Conservation (phyloP, 2,797 vertebrate genomes). For the Coilia nasus region DNA sequence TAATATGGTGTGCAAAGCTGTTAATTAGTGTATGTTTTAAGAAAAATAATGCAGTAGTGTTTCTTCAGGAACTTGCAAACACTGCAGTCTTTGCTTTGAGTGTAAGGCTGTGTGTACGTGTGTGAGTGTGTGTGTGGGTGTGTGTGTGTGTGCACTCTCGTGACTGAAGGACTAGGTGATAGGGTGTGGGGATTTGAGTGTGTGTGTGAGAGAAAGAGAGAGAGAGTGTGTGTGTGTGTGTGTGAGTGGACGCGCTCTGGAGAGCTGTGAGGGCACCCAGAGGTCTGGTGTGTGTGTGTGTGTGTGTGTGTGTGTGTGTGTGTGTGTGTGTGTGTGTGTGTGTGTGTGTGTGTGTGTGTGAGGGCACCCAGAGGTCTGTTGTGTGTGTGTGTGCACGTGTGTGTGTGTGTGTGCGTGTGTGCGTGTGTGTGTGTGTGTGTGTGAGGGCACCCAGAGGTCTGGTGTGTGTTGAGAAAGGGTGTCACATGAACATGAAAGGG, state of each 20-base stretch:
- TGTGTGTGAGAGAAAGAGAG: too few species aligned
- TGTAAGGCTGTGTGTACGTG: not conserved
- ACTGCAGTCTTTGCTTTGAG: not conserved
- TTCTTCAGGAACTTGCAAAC: not conserved
- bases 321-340: not conserved
- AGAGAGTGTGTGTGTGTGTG: conserved; percentile 5
- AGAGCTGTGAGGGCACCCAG: not conserved
- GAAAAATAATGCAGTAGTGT: not conserved
- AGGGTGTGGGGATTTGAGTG: not conserved
- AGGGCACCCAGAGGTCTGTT: not conserved
- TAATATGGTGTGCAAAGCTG: not conserved
- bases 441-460: too few species aligned
- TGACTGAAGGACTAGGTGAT: too few species aligned
- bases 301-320: too few species aligned
- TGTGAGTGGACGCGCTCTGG: not conserved
- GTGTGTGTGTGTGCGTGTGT: not conserved
- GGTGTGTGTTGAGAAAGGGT: not conserved
- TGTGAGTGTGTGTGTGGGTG: not conserved
- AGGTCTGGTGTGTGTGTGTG: conserved; percentile 4
- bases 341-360: not conserved
- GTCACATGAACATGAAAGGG: not conserved
- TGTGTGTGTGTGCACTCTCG: not conserved
- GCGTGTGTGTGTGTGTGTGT: not conserved
- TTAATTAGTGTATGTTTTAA: not conserved
- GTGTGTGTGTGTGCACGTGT: too few species aligned